Conservation (phyloP, 2,888 invertebrate species). For the Spatulosminthurus flaviceps region DNA sequence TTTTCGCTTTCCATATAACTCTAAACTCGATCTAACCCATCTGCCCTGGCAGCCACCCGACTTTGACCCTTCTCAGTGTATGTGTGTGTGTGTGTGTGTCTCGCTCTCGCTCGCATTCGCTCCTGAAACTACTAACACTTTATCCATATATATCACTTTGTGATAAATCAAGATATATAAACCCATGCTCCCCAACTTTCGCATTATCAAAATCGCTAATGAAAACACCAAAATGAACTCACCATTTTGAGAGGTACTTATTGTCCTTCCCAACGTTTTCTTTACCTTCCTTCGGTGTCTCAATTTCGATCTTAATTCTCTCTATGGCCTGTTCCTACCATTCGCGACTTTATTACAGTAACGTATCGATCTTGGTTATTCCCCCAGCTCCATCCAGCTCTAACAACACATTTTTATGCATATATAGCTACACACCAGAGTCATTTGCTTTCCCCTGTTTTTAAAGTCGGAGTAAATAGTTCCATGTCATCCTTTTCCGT, state of each 20-base stretch:
- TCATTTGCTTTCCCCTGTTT: no score
- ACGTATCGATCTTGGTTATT: constrained; percentile 31
- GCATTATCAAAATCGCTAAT: constrained; percentile 60
- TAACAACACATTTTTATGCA: no score
- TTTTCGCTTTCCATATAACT: constrained; percentile 39
- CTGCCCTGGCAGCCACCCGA: constrained; percentile 45
- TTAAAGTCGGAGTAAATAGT: no score
- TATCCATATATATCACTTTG: constrained; percentile 56
- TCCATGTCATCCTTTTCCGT: no score
- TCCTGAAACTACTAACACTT: constrained; percentile 27
- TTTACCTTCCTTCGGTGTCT: constrained; percentile 28
- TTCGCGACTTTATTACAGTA: constrained; percentile 13
- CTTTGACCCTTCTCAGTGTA: constrained; percentile 49
- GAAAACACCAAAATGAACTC: constrained; percentile 61
- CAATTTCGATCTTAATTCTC: constrained; percentile 35
- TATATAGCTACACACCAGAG: no score
- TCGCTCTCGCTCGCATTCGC: constrained; percentile 19
- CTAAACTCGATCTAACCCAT: constrained; percentile 35
- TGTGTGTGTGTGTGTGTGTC: no score
- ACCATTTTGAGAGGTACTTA: constrained; percentile 49
- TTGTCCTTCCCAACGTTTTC: constrained; percentile 20
- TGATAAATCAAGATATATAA: constrained; percentile 59
- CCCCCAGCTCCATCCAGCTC: background rate
- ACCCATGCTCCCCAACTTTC: constrained; percentile 49
- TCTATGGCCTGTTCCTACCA: constrained; percentile 23